phyloP scores from a whole-genome alignment of 2,113 vertebrate genomes.

The Solea senegalensis region DNA sequence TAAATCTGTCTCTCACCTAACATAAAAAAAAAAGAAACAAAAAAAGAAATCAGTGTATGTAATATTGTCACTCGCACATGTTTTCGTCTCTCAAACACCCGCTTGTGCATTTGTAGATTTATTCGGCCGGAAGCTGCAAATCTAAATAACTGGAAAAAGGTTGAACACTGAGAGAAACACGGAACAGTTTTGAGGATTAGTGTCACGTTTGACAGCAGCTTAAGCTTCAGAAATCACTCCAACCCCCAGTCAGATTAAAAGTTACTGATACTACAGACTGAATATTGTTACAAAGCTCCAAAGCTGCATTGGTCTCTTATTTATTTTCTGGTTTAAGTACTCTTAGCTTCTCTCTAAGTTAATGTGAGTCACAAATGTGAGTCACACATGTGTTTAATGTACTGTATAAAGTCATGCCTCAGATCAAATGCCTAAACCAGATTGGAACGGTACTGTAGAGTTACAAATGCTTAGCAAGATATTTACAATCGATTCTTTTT shows the following conservation, averaged over 20 bases:
- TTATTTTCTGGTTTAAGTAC: constrained; percentile 1
- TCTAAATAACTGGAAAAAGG: constrained; percentile 11
- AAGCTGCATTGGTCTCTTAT: constrained; percentile 18
- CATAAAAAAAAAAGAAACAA: constrained; percentile 2
- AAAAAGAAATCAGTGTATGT: constrained; percentile 29
- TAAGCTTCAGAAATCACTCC: constrained; percentile 22
- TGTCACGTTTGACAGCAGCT: constrained; percentile 11
- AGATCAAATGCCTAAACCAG: constrained; percentile 46
- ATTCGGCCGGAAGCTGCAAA: constrained; percentile 14
- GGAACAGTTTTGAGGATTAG: constrained; percentile 1
- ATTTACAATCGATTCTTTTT: neutral
- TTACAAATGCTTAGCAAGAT: constrained; percentile 17
- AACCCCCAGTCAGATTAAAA: constrained; percentile 7
- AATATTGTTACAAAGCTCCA: constrained; percentile 11
- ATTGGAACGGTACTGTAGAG: constrained; percentile 61
- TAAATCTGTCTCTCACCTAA: constrained; percentile 33
- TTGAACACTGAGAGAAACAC: constrained; percentile 3
- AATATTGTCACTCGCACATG: constrained; percentile 46
- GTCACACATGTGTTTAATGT: neutral
- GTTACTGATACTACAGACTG: neutral
- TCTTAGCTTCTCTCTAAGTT: neutral
- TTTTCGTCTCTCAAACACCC: constrained; percentile 18
- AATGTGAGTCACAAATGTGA: too few species aligned
- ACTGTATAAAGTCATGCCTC: constrained; percentile 21
- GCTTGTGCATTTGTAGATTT: constrained; percentile 35